Percentiles rank a stretch among this genome's conserved stretches.
These are phyloP conservation scores for Chelonia mydas DNA, from an alignment of 2,797 vertebrate species.

Conservation along the genomic window DNA sequence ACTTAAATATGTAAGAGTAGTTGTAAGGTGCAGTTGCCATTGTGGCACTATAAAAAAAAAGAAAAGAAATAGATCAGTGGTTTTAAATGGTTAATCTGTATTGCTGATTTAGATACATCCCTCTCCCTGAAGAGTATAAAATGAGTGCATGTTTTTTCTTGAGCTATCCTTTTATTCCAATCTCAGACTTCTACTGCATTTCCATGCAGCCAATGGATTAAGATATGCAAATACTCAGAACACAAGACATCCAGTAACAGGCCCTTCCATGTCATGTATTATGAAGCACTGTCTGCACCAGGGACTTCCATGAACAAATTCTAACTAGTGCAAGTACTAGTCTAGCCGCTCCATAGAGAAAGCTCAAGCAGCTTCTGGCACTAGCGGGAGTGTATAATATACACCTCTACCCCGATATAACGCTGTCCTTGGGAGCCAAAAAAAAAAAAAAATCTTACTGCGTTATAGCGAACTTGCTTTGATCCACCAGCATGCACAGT, in stretches of 20 bases:
- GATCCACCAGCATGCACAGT: too few relatives aligned
- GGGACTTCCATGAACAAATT: not conserved
- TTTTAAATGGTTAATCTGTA: too few relatives aligned
- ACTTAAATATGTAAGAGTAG: constrained; percentile 99
- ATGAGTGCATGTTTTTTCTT: not conserved
- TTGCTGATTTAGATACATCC: not conserved
- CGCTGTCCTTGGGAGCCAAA: too few relatives aligned
- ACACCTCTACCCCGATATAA: too few relatives aligned
- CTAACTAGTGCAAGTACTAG: not conserved
- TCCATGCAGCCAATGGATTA: not conserved
- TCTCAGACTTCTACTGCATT: not conserved
- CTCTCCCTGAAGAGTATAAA: not conserved
- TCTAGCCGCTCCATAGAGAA: not conserved
- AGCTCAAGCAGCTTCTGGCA: not conserved
- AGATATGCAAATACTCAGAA: not conserved
- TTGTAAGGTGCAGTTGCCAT: constrained; percentile 99
- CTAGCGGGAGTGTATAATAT: not conserved
- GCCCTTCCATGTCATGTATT: not conserved
- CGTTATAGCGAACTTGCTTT: too few relatives aligned
- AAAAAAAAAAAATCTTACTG: too few relatives aligned
- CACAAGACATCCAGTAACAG: not conserved
- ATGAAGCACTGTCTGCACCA: not conserved
- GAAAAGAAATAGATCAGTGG: not conserved
- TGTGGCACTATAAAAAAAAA: constrained; percentile 88
- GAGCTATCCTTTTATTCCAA: rapidly evolving